Percentiles rank a stretch among this genome's conserved stretches.
Evolutionary conservation across 2,888 invertebrate species (phyloP).

Genomic region (Hyalella azteca): DNA sequence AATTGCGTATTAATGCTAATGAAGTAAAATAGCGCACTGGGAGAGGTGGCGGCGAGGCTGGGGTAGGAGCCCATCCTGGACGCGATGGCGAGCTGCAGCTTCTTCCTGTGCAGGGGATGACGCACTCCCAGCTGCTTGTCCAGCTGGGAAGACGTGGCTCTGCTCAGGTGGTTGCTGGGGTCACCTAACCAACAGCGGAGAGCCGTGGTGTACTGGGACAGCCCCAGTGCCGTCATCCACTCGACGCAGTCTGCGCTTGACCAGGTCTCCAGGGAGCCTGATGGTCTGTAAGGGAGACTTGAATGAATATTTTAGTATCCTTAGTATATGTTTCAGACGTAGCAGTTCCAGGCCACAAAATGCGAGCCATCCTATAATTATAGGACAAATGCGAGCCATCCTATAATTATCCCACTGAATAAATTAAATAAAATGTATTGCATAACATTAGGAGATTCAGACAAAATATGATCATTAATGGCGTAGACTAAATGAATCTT

Average conservation of each 20-base stretch:
- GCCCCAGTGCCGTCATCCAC: constrained; percentile 79
- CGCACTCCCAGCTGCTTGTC: constrained; percentile 83
- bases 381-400: too few species aligned
- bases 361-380: too few species aligned
- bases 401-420: too few species aligned
- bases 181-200: constrained; percentile 82
- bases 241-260: constrained; percentile 79
- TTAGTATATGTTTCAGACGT: too few species aligned
- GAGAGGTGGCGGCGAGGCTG: neutral
- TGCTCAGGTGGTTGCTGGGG: constrained; percentile 75
- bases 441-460: too few species aligned
- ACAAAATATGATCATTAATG: too few species aligned
- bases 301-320: too few species aligned
- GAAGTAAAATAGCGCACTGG: constrained; percentile 9
- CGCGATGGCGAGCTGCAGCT: constrained; percentile 75
- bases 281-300: constrained; percentile 68
- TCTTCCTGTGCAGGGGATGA: constrained; percentile 88
- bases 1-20: too few species aligned
- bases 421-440: too few species aligned
- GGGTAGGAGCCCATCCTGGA: constrained; percentile 59
- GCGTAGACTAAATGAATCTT: too few species aligned
- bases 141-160: constrained; percentile 73
- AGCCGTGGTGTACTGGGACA: constrained; percentile 80
- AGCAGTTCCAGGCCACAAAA: too few species aligned
- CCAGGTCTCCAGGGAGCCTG: constrained; percentile 80